These are phyloP conservation scores for Cyprinodon brontotheroides DNA, from an alignment of 2,113 vertebrate genomes.

Conservation along the genomic window DNA sequence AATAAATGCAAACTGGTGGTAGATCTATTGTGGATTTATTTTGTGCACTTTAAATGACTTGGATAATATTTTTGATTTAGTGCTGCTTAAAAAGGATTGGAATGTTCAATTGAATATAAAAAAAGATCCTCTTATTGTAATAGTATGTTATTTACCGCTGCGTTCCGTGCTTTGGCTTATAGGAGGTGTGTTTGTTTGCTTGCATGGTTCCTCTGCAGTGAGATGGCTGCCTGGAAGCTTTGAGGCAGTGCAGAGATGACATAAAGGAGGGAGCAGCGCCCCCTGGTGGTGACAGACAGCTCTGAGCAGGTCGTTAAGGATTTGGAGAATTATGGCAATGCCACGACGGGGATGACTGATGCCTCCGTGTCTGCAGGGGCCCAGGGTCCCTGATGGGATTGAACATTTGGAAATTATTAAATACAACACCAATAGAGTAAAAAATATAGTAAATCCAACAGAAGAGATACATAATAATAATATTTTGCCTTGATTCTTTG, in stretches of 20 bases:
- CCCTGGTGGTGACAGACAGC: constrained; percentile 90
- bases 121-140: not conserved
- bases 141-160: not conserved
- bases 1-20: not conserved
- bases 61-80: not conserved
- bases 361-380: constrained; percentile 87
- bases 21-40: not conserved
- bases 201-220: constrained; percentile 12
- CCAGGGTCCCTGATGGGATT: constrained; percentile 83
- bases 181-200: constrained; percentile 6
- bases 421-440: not conserved
- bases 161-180: constrained; percentile 7
- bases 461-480: too few relatives aligned
- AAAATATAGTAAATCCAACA: too few relatives aligned
- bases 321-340: constrained; percentile 92
- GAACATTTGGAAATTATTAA: not conserved
- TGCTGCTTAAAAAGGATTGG: not conserved
- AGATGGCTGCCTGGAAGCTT: constrained; percentile 48
- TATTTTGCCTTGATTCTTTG: not conserved
- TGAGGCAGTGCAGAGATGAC: constrained; percentile 80
- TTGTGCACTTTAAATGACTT: not conserved
- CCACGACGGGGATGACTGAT: constrained; percentile 85
- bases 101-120: not conserved
- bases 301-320: constrained; percentile 91
- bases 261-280: constrained; percentile 81